Conservation (phyloP, 1,140 invertebrate genomes). For the Oncopeltus fasciatus region DNA sequence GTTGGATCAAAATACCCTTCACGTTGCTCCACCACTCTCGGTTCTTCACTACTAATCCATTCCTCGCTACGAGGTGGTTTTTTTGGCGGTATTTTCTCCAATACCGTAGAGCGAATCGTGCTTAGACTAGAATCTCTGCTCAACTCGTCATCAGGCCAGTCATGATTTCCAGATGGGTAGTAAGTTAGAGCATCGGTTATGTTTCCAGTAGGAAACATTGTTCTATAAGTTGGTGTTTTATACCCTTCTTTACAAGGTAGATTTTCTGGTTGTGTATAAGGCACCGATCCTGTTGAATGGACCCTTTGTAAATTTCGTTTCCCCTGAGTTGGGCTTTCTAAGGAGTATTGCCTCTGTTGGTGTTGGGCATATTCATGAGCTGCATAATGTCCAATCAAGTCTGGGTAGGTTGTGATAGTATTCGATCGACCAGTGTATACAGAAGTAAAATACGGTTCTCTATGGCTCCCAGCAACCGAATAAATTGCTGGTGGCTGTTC, state of each 20-base stretch:
- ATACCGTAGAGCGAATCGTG: background rate
- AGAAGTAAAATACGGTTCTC: constrained; percentile 48
- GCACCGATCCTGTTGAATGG: constrained; percentile 25
- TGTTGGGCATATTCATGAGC: constrained; percentile 12
- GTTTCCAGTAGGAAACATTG: constrained; percentile 52
- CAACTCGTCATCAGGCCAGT: background rate
- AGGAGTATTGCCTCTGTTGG: background rate
- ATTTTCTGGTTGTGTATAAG: constrained; percentile 29
- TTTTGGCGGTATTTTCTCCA: background rate
- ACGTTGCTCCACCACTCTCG: background rate
- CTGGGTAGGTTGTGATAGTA: constrained; percentile 38
- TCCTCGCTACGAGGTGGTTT: constrained; percentile 5
- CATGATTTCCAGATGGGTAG: constrained; percentile 40
- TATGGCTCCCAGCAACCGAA: constrained; percentile 53
- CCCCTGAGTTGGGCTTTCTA: constrained; percentile 2
- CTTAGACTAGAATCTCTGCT: background rate
- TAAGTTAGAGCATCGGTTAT: constrained; percentile 60
- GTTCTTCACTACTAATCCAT: background rate
- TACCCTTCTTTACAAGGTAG: constrained; percentile 47
- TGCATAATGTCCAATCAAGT: constrained; percentile 49
- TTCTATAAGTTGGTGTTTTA: constrained; percentile 44
- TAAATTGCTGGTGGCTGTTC: constrained; percentile 50
- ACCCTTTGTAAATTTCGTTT: constrained; percentile 29
- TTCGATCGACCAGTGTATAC: constrained; percentile 52
- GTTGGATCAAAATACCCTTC: constrained; percentile 34